Evolutionary conservation across 2,113 vertebrate species (phyloP).

Genomic region (Burhinus bistriatus): DNA sequence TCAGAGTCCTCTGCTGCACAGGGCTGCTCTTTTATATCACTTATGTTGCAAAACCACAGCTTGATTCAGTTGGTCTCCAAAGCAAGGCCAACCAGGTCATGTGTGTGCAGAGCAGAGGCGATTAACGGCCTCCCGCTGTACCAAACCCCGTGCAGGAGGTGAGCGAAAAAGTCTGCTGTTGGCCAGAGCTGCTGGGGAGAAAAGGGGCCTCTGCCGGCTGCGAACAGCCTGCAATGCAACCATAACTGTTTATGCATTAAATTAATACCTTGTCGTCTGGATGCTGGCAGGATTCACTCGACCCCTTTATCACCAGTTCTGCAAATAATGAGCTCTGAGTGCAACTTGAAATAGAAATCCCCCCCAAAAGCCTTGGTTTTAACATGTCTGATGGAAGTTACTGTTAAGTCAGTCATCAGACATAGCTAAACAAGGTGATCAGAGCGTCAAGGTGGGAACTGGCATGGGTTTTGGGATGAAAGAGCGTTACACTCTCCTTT

Average conservation of each 20-base stretch:
- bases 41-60: neutral
- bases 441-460: neutral
- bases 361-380: neutral
- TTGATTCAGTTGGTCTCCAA: neutral
- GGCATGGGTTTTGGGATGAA: neutral
- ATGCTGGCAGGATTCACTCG: neutral
- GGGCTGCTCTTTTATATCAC: neutral
- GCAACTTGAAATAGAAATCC: neutral
- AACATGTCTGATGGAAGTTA: neutral
- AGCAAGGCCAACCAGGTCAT: neutral
- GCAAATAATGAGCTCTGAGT: neutral
- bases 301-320: neutral
- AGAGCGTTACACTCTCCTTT: neutral
- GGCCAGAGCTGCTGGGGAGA: neutral
- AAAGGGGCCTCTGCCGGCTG: neutral
- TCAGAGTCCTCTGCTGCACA: neutral
- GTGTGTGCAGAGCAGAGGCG: neutral
- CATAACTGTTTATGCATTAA: neutral
- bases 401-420: neutral
- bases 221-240: neutral
- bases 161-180: neutral
- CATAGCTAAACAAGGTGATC: neutral
- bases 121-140: neutral
- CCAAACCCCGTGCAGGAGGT: neutral
- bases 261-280: neutral